These are phyloP conservation scores for Leptosomus discolor DNA, from an alignment of 2,113 vertebrate genomes.

Conservation along the genomic window DNA sequence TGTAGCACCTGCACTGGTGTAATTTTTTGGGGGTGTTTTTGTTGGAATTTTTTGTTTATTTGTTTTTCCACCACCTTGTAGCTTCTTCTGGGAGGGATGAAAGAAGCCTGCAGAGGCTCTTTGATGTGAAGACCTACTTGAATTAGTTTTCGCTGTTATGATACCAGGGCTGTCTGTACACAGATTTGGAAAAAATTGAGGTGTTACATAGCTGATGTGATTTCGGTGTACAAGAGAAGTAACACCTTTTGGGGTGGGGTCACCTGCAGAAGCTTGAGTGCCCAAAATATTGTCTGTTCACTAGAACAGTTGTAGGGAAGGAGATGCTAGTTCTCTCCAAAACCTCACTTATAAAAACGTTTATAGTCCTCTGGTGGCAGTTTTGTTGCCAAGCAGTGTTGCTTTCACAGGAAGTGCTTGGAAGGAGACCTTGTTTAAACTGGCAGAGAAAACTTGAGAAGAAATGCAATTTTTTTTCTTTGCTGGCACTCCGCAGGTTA, in stretches of 20 bases:
- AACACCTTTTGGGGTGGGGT: not conserved
- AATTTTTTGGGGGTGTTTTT: fast-evolving
- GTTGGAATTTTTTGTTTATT: not conserved
- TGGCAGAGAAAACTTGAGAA: not conserved
- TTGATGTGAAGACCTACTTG: not conserved
- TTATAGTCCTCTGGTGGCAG: not conserved
- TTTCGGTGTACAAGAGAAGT: not conserved
- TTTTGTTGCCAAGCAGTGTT: not conserved
- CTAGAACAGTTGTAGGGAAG: not conserved
- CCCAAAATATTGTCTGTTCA: not conserved
- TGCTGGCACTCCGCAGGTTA: not conserved
- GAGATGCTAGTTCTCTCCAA: not conserved
- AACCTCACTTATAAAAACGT: not conserved
- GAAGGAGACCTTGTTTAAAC: not conserved
- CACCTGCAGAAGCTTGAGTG: not conserved
- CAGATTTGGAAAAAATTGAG: not conserved
- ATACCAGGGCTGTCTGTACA: not conserved
- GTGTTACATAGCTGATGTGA: not conserved
- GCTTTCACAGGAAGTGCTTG: conserved; percentile 9
- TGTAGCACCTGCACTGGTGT: not conserved
- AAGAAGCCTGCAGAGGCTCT: not conserved
- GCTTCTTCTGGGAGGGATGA: not conserved
- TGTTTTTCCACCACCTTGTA: not conserved
- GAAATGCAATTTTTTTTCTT: not conserved
- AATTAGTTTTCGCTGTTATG: not conserved